phyloP scores from a whole-genome alignment of 2,888 invertebrate species.

The Polylopha cassiicola region DNA sequence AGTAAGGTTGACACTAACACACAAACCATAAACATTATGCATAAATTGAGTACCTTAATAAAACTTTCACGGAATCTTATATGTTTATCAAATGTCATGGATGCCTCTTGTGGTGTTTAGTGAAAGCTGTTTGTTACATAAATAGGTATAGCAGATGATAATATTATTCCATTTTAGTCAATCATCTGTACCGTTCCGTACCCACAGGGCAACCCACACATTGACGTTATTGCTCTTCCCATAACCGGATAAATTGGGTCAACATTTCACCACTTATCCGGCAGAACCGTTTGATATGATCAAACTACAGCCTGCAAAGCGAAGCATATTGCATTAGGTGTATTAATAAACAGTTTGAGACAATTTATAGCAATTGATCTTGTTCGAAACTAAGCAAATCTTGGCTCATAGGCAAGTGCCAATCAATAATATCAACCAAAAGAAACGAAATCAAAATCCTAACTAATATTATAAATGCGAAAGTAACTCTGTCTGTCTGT shows the following conservation, averaged over 20 bases:
- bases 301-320: not conserved
- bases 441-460: too few species aligned
- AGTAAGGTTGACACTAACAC: constrained; percentile 13
- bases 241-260: constrained; percentile 4
- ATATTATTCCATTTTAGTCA: constrained; percentile 2
- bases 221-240: not conserved
- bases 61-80: constrained; percentile 18
- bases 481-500: too few species aligned
- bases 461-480: too few species aligned
- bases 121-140: constrained; percentile 34
- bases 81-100: constrained; percentile 33
- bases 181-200: constrained; percentile 5
- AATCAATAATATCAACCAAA: too few species aligned
- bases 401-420: too few species aligned
- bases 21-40: constrained; percentile 16
- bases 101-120: constrained; percentile 35
- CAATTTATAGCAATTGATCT: too few species aligned
- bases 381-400: too few species aligned
- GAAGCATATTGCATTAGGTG: not conserved
- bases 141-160: constrained; percentile 14
- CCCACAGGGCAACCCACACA: constrained; percentile 9
- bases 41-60: constrained; percentile 5
- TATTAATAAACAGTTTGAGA: too few species aligned
- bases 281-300: constrained; percentile 8
- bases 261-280: not conserved